A percentile compares a stretch with the other conserved stretches of the same genome.
Conservation (phyloP, 2,888 invertebrate genomes). For the Lithophane semibrunnea region DNA sequence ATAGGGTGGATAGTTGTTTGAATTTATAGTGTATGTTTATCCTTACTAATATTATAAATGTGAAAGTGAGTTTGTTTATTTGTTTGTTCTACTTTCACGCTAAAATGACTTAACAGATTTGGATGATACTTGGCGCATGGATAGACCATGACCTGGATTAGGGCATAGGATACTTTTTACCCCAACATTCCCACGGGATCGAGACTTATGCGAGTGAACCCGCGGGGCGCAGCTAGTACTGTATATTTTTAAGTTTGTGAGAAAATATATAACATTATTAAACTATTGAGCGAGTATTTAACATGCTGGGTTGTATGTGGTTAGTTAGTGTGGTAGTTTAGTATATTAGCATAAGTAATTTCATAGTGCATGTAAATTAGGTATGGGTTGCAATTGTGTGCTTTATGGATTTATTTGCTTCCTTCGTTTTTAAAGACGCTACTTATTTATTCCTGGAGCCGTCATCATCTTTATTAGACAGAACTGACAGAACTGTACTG, state of each 20-base stretch:
- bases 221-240: too few relatives aligned
- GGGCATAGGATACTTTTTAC: too few relatives aligned
- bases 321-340: not conserved
- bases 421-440: not conserved
- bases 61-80: too few relatives aligned
- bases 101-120: too few relatives aligned
- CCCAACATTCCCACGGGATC: too few relatives aligned
- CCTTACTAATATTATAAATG: too few relatives aligned
- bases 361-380: not conserved
- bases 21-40: slow-evolving; percentile 3
- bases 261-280: not conserved
- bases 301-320: slow-evolving; percentile 2
- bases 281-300: slow-evolving; percentile 14
- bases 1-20: slow-evolving; percentile 21
- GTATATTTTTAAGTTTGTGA: not conserved
- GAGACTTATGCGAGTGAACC: too few relatives aligned
- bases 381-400: not conserved
- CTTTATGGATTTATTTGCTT: not conserved
- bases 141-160: too few relatives aligned
- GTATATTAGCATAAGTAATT: slow-evolving; percentile 36
- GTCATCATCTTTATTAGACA: not conserved
- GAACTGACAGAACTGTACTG: too few relatives aligned
- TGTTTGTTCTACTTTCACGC: too few relatives aligned
- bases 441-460: not conserved
- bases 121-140: too few relatives aligned